A percentile compares a stretch with the other conserved stretches of the same genome.
Evolutionary conservation across 1,140 invertebrate genomes (phyloP).

Genomic region (Lysiphlebus fabarum): DNA sequence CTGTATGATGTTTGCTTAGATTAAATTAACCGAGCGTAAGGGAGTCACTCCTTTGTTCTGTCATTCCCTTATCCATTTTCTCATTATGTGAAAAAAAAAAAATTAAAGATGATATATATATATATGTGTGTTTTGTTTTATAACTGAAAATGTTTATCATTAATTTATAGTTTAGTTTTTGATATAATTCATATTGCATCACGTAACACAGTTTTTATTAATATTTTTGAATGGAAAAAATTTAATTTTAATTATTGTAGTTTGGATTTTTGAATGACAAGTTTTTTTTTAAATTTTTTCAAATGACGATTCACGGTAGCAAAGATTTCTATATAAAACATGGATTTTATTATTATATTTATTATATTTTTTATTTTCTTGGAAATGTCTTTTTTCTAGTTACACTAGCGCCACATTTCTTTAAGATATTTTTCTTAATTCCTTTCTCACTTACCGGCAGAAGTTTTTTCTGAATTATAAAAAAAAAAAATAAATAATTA

Average conservation of each 20-base stretch:
- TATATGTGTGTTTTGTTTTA: no score
- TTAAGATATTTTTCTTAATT: slow-evolving; percentile 45
- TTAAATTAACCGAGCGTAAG: slow-evolving; percentile 52
- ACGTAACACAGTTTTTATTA: no score
- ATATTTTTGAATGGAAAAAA: no score
- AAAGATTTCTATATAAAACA: no score
- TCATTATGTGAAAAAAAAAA: background rate
- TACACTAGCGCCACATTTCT: slow-evolving; percentile 44
- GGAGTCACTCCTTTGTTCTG: slow-evolving; percentile 42
- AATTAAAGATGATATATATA: no score
- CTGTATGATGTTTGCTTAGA: slow-evolving; percentile 54
- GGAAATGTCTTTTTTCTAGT: slow-evolving; percentile 43
- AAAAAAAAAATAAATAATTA: background rate
- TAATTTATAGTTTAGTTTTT: no score
- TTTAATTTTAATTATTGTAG: background rate
- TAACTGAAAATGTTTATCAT: no score
- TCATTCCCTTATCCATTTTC: slow-evolving; percentile 1
- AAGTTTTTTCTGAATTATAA: background rate
- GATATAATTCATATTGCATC: no score
- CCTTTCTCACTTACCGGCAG: slow-evolving; percentile 40
- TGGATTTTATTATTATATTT: background rate
- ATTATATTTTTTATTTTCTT: slow-evolving; percentile 6
- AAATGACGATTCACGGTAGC: no score
- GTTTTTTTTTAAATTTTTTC: no score
- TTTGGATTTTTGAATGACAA: no score